These are phyloP conservation scores for Tapera naevia DNA, from an alignment of 2,797 vertebrate genomes.

Conservation along the genomic window DNA sequence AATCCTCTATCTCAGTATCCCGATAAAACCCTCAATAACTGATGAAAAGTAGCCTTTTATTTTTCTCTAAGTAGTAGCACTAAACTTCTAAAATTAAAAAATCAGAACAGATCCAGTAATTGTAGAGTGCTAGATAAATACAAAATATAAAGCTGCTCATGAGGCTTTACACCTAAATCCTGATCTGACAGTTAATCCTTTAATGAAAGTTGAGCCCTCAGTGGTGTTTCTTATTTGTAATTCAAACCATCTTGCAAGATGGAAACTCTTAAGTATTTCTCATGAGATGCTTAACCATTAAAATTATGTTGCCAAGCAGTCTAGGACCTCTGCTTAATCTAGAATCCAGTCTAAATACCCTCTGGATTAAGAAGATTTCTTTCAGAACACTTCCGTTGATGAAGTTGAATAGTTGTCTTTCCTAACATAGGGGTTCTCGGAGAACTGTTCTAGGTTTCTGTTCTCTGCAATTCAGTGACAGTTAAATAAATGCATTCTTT, in stretches of 20 bases:
- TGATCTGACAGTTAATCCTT: background rate
- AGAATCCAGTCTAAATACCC: slow-evolving; percentile 18
- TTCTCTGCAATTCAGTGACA: background rate
- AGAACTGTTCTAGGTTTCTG: background rate
- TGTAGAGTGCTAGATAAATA: background rate
- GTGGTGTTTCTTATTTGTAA: background rate
- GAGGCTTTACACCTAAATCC: slow-evolving; percentile 11
- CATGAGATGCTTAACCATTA: background rate
- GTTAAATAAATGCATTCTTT: background rate
- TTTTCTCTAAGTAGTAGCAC: background rate
- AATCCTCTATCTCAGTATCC: background rate
- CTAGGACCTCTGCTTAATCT: slow-evolving; percentile 16
- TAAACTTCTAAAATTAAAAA: background rate
- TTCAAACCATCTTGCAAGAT: slow-evolving; percentile 24
- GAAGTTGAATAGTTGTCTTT: background rate
- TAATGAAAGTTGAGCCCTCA: background rate
- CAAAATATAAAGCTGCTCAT: background rate
- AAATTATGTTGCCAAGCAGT: slow-evolving; percentile 1
- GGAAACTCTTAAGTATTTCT: background rate
- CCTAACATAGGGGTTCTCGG: background rate
- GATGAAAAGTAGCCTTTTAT: background rate
- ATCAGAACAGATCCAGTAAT: background rate
- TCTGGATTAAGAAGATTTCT: background rate
- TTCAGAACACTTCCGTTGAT: background rate
- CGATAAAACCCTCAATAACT: background rate